phyloP scores from a whole-genome alignment of 2,113 vertebrate species.

The Agapornis roseicollis region DNA sequence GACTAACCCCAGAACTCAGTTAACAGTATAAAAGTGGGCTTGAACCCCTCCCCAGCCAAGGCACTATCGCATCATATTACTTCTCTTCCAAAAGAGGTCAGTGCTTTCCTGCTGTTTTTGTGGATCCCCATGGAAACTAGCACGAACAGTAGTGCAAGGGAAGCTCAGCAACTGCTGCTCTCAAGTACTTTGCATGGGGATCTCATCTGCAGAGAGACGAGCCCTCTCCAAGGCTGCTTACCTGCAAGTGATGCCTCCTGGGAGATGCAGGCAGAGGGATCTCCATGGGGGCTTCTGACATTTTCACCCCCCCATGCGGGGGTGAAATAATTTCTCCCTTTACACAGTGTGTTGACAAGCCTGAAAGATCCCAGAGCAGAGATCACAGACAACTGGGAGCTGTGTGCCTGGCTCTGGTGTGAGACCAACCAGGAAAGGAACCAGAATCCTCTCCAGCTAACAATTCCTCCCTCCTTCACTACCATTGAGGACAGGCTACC shows the following conservation, averaged over 20 bases:
- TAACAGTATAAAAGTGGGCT: background rate
- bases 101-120: background rate
- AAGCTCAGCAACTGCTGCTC: background rate
- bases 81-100: background rate
- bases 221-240: background rate
- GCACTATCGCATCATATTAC: background rate
- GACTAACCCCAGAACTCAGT: background rate
- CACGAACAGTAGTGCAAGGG: background rate
- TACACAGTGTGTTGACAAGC: background rate
- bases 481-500: background rate
- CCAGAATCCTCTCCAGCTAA: background rate
- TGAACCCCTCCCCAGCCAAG: background rate
- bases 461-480: background rate
- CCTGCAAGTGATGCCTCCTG: background rate
- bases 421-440: slow-evolving; percentile 11
- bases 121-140: slow-evolving; percentile 22
- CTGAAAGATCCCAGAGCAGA: slow-evolving; percentile 45
- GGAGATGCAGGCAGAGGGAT: background rate
- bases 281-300: background rate
- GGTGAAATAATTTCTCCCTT: slow-evolving; percentile 13
- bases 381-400: slow-evolving; percentile 20
- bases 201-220: background rate
- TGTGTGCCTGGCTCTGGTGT: background rate
- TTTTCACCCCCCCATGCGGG: background rate
- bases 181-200: background rate